Base-by-base conservation (phyloP, 2,113 vertebrate species). In the Esox niger region DNA sequence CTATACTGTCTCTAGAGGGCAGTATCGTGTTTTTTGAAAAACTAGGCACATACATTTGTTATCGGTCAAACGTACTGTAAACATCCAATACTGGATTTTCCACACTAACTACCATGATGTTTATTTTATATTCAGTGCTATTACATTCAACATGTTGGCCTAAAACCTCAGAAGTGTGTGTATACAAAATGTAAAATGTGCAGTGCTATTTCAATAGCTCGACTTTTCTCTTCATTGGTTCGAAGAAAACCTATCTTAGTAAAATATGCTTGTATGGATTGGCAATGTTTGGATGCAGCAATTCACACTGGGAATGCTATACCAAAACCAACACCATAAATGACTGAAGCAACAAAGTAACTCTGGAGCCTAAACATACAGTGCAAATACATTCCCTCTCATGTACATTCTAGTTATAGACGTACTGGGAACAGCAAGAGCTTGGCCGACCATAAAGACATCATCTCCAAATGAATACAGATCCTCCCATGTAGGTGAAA, bases 401-500 rank as follows among this genome's bases (percentile, higher is more conserved):
- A 49, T 80, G 75, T 76, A 7, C 63, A 25, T 63, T 78, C 71
- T 80, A 55, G 73, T 85, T 71, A 15, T 74, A 81, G 83, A 84
- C 7, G 47, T 6, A n/a, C 80, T 80, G 79, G 82, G 86, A 82
- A 85, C 4, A 29, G 64, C 0, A n/a, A 65, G 56, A 32, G n/a
- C 47, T 52, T 52, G 47, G 47, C n/a, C n/a, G n/a, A 52, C 69
- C 64, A 80, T 84, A 82, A 85, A 85, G 80, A 68, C 84, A 82
- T 88, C 74, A 75, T 82, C 73, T 77, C 71, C 33, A 86, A 80
- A 81, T 72, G 81, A 83, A 87, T 81, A 74, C 87, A 80, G 74
- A 77, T 75, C 64, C 43, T 73, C 80, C 83, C 84, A 81, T 64
- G 30, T 83, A 80, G 79, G 68, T 69, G 43, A 70, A 67, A n/a